Base-by-base conservation (phyloP, 2,888 invertebrate species). In the Dione vanillae region DNA sequence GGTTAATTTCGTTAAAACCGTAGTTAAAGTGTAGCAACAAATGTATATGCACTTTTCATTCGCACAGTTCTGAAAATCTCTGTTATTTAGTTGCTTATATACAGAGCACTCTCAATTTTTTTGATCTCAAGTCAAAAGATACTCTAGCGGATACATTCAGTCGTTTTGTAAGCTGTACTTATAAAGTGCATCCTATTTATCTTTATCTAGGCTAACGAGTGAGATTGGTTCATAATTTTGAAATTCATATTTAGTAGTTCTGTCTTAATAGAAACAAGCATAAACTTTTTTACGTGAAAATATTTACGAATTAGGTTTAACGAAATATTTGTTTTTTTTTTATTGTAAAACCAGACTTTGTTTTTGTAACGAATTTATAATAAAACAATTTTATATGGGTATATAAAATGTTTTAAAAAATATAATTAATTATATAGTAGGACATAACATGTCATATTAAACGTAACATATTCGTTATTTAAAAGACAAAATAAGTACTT, bases 161-260 rank as follows among this genome's bases (percentile, higher is more conserved):
- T 64, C 19, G 49, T 37, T 64, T 64, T 64, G 49, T 51, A 10
- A 49, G 27, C n/a, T 12, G 49, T 49, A 49, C 49, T 49, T 64
- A 64, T 49, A 40, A 40, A 64, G 49, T 47, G 37, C 37, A 37
- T 8, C 37, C 49, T 49, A 64, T 64, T 64, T 47, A 64, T 40
- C 49, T 64, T 64, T 14, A 64, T 37, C 49, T 49, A 64, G 49
- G 49, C 64, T 64, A 64, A 64, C 64, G 49, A 64, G 47, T 37
- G 59, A 61, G 19, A 61, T 61, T 61, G 35, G 62, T 64, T 37
- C 37, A 47, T 64, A 49, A 47, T 37, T 64, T 64, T 19, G 37
- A 49, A 47, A 16, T 47, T 47, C n/a, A 16, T 10, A 62, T 19
- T 37, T 19, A n/a, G 2, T 47, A 47, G 10, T 19, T 40, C 37